Evolutionary conservation across 2,888 invertebrate genomes (phyloP), one percentile per base, ranked within the genome.

Genomic region (Drosophila algonquin): DNA sequence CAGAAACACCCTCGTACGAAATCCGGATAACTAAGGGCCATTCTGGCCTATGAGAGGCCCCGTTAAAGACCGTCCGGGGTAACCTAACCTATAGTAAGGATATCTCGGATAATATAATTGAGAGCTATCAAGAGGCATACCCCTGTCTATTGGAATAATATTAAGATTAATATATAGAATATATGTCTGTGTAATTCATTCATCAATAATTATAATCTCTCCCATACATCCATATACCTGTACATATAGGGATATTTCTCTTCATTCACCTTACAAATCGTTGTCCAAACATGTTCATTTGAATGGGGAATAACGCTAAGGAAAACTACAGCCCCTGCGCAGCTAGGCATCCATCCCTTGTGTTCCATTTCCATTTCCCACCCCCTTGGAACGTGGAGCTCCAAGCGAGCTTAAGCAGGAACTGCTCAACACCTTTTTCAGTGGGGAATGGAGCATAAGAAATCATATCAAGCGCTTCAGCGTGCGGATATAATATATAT

Each of bases 401-500:
- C 47, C 24, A 63, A 64, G 63, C 62, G 64, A 75, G 73, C 67
- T 64, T 55, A 55, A 60, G 63, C 63, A 75, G 53, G 45, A 77
- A 68, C 78, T 71, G 80, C 51, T 81, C 72, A 79, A 85, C 85
- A 85, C 83, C 83, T 85, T 84, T 76, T n/a, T 73, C 73, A 63
- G 76, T 69, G 81, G 74, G 71, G 81, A 83, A 85, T 85, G 85
- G 85, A 76, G 85, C 83, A 81, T 83, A 84, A 85, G 83, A 81
- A 84, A 84, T 84, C 83, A 85, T 83, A 85, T 83, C 73, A 75
- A 85, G 76, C 71, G 77, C 74, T 73, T 63, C 75, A 73, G 55
- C 77, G 75, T 78, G 71, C 78, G 85, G 82, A 85, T 81, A 85
- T 81, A 83, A 85, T 85, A 87, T 85, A 86, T 87, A 86, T 87